Percentiles rank a stretch among this genome's conserved stretches.
Evolutionary conservation across 1,140 invertebrate genomes (phyloP).

Genomic region (Drosophila littoralis): DNA sequence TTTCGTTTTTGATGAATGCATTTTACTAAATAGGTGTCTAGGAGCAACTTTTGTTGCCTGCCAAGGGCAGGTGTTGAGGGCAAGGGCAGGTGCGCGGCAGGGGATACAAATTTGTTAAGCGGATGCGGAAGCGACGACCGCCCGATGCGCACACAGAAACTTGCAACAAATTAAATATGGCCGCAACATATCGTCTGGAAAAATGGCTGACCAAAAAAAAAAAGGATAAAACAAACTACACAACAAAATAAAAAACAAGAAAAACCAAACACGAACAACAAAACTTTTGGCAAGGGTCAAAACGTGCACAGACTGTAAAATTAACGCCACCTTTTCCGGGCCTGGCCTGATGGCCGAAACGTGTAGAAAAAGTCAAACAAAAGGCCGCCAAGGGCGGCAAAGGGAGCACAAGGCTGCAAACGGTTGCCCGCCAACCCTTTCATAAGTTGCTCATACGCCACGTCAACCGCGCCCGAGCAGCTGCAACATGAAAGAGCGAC

Average conservation of each 20-base stretch:
- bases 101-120: conserved; percentile 51
- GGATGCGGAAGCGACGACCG: conserved; percentile 55
- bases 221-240: conserved; percentile 62
- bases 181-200: conserved; percentile 80
- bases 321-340: conserved; percentile 68
- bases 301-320: conserved; percentile 77
- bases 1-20: conserved; percentile 68
- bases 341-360: conserved; percentile 54
- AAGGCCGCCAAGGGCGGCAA: conserved; percentile 29
- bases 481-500: conserved; percentile 58
- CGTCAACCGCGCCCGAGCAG: conserved; percentile 28
- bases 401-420: conserved; percentile 30
- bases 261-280: conserved; percentile 34
- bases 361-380: conserved; percentile 65
- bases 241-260: conserved; percentile 21
- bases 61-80: background rate
- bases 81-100: conserved; percentile 15
- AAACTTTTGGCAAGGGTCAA: conserved; percentile 69
- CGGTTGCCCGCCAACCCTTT: conserved; percentile 41
- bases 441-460: conserved; percentile 58
- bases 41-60: conserved; percentile 27
- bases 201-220: conserved; percentile 61
- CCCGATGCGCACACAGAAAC: conserved; percentile 33
- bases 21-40: conserved; percentile 42
- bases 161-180: conserved; percentile 81